These are phyloP conservation scores for Odontophorus gujanensis DNA, from an alignment of 2,113 vertebrate species.

Conservation along the genomic window DNA sequence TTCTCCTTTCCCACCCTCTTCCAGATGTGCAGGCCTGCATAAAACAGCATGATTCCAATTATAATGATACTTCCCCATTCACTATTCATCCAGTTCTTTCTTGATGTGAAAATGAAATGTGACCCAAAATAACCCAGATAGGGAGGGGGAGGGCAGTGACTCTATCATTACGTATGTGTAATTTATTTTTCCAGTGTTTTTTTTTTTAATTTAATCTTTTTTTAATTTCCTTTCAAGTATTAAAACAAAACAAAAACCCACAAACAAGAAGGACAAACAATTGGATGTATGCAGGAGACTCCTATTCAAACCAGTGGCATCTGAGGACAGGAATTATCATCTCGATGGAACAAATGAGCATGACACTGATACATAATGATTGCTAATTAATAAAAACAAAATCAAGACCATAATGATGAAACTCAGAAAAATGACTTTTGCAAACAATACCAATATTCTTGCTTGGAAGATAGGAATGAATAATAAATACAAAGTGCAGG, in stretches of 20 bases:
- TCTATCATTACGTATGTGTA: background rate
- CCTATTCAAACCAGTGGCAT: slow-evolving; percentile 21
- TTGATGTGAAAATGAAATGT: slow-evolving; percentile 71
- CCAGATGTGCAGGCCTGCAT: slow-evolving; percentile 72
- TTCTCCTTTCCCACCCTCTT: slow-evolving; percentile 68
- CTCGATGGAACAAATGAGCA: slow-evolving; percentile 40
- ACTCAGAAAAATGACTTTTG: slow-evolving; percentile 35
- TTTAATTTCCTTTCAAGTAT: background rate
- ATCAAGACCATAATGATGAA: slow-evolving; percentile 1
- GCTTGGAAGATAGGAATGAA: background rate
- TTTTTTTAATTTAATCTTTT: background rate
- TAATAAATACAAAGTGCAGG: background rate
- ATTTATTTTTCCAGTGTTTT: slow-evolving; percentile 47
- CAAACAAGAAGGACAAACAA: slow-evolving; percentile 19
- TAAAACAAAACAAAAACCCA: background rate
- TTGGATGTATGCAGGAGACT: slow-evolving; percentile 24
- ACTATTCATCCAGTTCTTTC: slow-evolving; percentile 69
- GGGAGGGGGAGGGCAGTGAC: background rate
- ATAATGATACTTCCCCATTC: slow-evolving; percentile 64
- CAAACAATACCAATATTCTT: slow-evolving; percentile 17
- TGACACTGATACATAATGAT: background rate
- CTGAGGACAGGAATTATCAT: slow-evolving; percentile 39
- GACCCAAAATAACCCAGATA: slow-evolving; percentile 56
- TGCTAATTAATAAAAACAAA: slow-evolving; percentile 34
- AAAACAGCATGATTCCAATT: slow-evolving; percentile 74